Conservation (phyloP, 2,113 vertebrate species). For the Suricata suricatta region DNA sequence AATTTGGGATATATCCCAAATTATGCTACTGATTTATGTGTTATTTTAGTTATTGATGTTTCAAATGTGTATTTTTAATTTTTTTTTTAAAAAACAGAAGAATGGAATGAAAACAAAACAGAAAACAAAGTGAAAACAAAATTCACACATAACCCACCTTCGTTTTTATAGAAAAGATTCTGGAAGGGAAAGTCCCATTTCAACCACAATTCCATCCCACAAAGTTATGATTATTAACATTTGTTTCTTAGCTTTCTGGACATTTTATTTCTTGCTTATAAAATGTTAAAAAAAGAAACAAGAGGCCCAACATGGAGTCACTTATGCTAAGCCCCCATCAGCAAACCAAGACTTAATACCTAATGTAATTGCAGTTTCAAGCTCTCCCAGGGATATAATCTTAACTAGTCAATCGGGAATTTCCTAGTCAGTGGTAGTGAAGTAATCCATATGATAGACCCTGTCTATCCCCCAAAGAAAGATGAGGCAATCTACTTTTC, state of each 20-base stretch:
- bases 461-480: neutral
- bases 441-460: neutral
- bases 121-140: conserved; percentile 27
- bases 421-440: neutral
- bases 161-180: neutral
- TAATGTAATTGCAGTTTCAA: neutral
- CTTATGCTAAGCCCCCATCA: neutral
- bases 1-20: neutral
- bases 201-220: too few relatives aligned
- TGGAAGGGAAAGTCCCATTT: neutral
- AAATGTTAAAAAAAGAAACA: neutral
- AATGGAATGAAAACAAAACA: neutral
- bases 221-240: neutral
- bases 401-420: neutral
- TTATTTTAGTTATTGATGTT: neutral
- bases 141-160: neutral
- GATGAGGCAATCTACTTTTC: neutral
- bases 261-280: neutral
- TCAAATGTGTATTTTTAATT: neutral
- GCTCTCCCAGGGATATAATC: neutral
- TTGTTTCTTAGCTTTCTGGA: neutral
- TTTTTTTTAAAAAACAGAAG: neutral
- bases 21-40: neutral
- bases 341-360: neutral
- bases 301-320: neutral